phyloP scores from a whole-genome alignment of 2,888 invertebrate species.

The Ichneumoninae sp. region DNA sequence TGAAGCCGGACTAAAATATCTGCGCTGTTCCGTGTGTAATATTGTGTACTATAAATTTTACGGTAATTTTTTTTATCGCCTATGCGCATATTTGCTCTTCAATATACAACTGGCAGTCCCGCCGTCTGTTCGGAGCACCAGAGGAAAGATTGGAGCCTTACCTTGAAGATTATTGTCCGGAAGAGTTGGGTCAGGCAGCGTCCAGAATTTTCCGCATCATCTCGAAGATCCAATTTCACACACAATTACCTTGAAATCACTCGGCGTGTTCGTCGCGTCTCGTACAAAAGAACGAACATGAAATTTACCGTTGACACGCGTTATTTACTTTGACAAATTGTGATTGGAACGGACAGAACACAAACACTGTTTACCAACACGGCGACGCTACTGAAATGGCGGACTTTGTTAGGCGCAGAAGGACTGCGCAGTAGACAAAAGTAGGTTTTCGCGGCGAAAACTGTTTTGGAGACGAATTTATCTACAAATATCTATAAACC shows the following conservation, averaged over 20 bases:
- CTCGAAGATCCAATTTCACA: neutral
- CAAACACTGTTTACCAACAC: neutral
- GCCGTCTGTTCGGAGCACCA: neutral
- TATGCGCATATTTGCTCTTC: neutral
- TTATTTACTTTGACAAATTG: neutral
- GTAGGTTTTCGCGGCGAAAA: neutral
- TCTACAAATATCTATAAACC: too few relatives aligned
- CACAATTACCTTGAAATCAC: neutral
- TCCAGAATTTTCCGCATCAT: neutral
- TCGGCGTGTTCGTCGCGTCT: neutral
- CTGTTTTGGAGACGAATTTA: neutral
- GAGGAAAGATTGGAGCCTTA: neutral
- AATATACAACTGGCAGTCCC: neutral
- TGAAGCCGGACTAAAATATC: constrained; percentile 69
- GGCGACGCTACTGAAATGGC: neutral
- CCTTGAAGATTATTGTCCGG: neutral
- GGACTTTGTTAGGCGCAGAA: constrained; percentile 9
- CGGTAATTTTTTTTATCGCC: neutral
- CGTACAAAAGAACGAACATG: neutral
- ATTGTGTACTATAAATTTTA: neutral
- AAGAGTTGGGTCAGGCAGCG: neutral
- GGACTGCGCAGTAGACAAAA: neutral
- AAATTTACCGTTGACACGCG: neutral
- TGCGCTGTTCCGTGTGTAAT: neutral
- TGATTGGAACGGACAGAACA: neutral